Conservation (phyloP, 2,888 invertebrate species). For the Tineola bisselliella region DNA sequence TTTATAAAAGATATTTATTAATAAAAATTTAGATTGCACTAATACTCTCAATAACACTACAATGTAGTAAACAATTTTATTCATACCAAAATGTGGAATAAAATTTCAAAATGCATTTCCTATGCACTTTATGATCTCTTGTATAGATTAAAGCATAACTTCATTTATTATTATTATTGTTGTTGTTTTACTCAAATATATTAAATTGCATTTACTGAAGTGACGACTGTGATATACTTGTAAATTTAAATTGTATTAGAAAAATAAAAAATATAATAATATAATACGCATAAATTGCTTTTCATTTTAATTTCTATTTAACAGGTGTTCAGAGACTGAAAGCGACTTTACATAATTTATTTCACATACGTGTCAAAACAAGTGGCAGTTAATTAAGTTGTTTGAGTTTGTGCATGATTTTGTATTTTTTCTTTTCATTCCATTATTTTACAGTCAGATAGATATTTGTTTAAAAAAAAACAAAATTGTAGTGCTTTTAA, state of each 20-base stretch:
- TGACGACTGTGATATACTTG: constrained; percentile 66
- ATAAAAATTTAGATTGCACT: neutral
- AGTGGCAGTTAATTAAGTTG: too few relatives aligned
- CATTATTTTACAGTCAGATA: too few relatives aligned
- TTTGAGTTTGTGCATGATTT: too few relatives aligned
- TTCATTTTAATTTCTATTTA: neutral
- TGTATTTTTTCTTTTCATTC: too few relatives aligned
- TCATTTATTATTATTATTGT: neutral
- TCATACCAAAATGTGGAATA: neutral
- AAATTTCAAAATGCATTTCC: neutral
- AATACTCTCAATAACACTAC: neutral
- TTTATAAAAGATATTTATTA: constrained; percentile 5
- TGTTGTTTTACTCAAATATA: constrained; percentile 29
- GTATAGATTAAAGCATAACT: neutral
- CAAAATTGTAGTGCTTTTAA: neutral
- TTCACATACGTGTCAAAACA: too few relatives aligned
- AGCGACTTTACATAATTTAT: too few relatives aligned
- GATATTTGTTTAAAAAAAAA: too few relatives aligned
- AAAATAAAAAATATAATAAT: constrained; percentile 10
- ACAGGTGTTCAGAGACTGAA: neutral
- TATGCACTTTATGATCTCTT: neutral
- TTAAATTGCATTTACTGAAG: constrained; percentile 52
- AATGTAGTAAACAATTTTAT: neutral
- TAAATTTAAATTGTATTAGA: constrained; percentile 39
- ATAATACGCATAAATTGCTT: constrained; percentile 1